Percentiles rank a stretch among this genome's conserved stretches.
Conservation (phyloP, 2,888 invertebrate genomes). For the Oxytorus armatus region DNA sequence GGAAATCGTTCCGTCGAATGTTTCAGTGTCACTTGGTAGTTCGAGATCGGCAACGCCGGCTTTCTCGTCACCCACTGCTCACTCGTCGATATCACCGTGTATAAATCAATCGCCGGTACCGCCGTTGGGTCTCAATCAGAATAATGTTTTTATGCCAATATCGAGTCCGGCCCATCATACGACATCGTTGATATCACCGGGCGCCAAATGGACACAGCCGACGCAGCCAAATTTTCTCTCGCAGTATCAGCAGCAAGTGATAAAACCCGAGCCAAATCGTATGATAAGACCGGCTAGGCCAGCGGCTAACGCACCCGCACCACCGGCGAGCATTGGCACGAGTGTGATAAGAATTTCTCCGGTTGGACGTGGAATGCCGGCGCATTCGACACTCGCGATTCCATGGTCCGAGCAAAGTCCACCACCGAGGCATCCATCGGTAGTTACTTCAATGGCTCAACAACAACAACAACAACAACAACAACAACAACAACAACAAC, state of each 20-base stretch:
- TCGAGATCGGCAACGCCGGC: constrained; percentile 97
- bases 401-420: constrained; percentile 82
- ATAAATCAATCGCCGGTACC: constrained; percentile 89
- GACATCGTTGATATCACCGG: constrained; percentile 79
- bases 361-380: constrained; percentile 83
- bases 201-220: constrained; percentile 83
- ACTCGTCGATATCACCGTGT: constrained; percentile 88
- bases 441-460: constrained; percentile 81
- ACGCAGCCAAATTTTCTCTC: constrained; percentile 84
- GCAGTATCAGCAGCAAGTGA: constrained; percentile 84
- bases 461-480: constrained; percentile 80
- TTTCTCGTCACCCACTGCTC: constrained; percentile 91
- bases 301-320: constrained; percentile 80
- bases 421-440: constrained; percentile 81
- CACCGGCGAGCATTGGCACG: constrained; percentile 85
- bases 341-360: constrained; percentile 95
- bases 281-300: constrained; percentile 87
- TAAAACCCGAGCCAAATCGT: constrained; percentile 88
- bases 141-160: constrained; percentile 95
- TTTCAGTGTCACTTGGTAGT: constrained; percentile 94
- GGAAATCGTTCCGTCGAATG: constrained; percentile 61
- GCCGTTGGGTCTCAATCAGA: constrained; percentile 90
- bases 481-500: constrained; percentile 79
- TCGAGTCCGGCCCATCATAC: constrained; percentile 88
- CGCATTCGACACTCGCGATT: constrained; percentile 74